Conservation (phyloP, 2,113 vertebrate species). For the Ceyx margarethae region DNA sequence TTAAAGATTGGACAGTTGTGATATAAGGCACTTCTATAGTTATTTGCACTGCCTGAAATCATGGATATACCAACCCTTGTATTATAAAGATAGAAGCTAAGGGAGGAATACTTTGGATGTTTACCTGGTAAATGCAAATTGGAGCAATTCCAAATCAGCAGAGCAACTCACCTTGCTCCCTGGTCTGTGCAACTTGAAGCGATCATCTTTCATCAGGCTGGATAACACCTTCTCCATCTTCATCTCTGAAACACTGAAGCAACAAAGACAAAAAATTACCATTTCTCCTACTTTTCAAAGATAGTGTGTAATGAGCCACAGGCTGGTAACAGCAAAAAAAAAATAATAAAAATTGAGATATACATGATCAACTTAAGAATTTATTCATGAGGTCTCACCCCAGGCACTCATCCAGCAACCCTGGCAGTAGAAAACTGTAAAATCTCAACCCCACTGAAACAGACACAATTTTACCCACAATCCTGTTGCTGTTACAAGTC, state of each 20-base stretch:
- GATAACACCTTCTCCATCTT: constrained; percentile 87
- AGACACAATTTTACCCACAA: neutral
- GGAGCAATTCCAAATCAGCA: constrained; percentile 11
- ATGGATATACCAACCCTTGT: neutral
- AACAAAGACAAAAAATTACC: neutral
- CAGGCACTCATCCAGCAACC: neutral
- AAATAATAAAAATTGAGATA: neutral
- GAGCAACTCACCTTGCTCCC: constrained; percentile 80
- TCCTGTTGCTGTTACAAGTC: neutral
- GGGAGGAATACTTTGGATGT: neutral
- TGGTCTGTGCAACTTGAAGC: constrained; percentile 77
- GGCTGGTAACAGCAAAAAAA: neutral
- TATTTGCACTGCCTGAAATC: neutral
- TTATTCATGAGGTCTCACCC: neutral
- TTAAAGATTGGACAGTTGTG: neutral
- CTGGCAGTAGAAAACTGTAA: neutral
- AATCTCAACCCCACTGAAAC: neutral
- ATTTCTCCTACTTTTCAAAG: neutral
- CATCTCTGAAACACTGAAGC: constrained; percentile 83
- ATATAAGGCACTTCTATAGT: neutral
- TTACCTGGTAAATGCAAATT: neutral
- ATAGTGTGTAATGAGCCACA: accelerated
- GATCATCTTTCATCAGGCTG: constrained; percentile 79
- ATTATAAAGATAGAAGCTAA: neutral
- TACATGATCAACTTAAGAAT: neutral